Base-by-base conservation (phyloP, 2,888 invertebrate species). In the Heliconius hortense region DNA sequence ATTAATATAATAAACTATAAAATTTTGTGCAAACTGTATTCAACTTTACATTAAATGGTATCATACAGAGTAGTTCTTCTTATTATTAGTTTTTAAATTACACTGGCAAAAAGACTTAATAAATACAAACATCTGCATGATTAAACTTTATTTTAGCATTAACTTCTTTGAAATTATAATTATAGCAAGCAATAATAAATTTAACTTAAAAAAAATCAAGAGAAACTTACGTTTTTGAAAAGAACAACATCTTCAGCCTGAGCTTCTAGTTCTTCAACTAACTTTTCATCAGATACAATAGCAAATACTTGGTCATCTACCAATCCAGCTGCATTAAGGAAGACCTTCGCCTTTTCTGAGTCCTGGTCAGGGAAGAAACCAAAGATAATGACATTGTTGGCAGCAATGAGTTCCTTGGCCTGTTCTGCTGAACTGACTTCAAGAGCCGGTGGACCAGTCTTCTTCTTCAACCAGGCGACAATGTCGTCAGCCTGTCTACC, bases 381-480 rank as follows among this genome's bases (percentile, higher is more conserved):
- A 87, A 99, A 94, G 81, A 99, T 95, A 80, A 96, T 97, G 78
- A 99, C 98, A 82, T 97, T 95, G 83, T 96, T 96, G 43, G 95
- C 96, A 60, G 97, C 97, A 76, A 97, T 95, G 86, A 99, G 96
- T 80, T 96, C 95, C 89, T 98, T 97, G 75, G 97, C 96, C 80
- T 97, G 97, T 75, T 97, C 98, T 4, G 96, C 96, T 11, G 96
- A 95, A 56, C 95, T 89, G 62, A 99, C 91, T 79, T 96, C 96
- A 82, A 96, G 95, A n/a, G 98, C 99, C 77, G 98, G 96, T 72
- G 99, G 99, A 74, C 99, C 99, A 86, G 98, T 98, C 95, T 99
- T 99, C 95, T 99, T 99, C 89, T 96, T 95, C 79, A 99, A 91
- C 99, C 99, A 99, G 82, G 95, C 95, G 78, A 99, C 96, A 86